These are phyloP conservation scores for Nasua narica DNA, from an alignment of 2,797 vertebrate genomes.

Conservation along the genomic window DNA sequence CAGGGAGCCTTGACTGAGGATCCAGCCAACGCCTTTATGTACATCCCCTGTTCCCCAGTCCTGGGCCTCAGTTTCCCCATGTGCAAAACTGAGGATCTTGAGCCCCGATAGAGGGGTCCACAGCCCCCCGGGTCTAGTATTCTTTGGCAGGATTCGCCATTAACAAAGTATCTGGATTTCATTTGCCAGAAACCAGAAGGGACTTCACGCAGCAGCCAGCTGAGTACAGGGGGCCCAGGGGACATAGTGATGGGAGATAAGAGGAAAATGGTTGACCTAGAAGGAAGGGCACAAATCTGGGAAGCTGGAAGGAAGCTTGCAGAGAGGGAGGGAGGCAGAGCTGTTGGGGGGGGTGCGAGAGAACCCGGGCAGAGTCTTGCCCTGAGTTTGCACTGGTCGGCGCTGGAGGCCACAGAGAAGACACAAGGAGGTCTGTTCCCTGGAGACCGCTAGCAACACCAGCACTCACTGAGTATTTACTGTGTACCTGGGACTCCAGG, in stretches of 20 bases:
- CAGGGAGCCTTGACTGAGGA: background rate
- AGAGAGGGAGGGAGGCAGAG: background rate
- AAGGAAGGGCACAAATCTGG: background rate
- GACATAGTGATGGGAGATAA: background rate
- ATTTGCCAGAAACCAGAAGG: background rate
- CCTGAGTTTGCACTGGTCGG: background rate
- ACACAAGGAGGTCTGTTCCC: background rate
- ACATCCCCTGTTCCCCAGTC: background rate
- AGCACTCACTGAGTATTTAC: background rate
- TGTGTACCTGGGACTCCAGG: background rate
- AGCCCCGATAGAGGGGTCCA: fast-evolving
- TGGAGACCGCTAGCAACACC: background rate
- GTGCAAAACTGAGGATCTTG: background rate
- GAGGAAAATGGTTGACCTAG: background rate
- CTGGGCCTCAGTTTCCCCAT: background rate
- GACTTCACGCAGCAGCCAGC: background rate
- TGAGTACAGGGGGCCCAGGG: fast-evolving
- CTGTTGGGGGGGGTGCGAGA: background rate
- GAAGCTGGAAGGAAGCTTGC: background rate
- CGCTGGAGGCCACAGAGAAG: background rate
- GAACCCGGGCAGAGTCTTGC: background rate
- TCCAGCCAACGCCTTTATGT: background rate
- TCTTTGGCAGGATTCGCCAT: fast-evolving
- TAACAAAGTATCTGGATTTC: background rate
- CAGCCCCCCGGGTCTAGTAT: fast-evolving